Evolutionary conservation across 2,797 vertebrate species (phyloP).

Genomic region (Myotis vivesi): DNA sequence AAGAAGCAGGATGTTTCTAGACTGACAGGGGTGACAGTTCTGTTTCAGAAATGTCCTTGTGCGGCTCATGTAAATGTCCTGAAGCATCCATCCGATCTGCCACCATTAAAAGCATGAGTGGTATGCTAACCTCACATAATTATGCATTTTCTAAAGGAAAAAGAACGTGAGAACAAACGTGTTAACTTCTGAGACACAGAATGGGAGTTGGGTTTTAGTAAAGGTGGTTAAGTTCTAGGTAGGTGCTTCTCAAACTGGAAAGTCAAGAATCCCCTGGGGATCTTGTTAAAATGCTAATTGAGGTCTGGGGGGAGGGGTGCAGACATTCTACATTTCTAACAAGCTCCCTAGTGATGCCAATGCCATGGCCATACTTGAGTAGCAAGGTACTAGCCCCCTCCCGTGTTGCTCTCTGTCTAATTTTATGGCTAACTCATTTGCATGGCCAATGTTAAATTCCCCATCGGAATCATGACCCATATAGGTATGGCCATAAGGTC

Average conservation of each 20-base stretch:
- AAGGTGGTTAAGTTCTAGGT: slow-evolving; percentile 23
- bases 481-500: neutral
- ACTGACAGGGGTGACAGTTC: neutral
- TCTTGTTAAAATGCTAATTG: slow-evolving; percentile 67
- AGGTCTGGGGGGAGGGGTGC: neutral
- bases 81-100: neutral
- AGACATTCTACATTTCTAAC: slow-evolving; percentile 43
- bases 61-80: neutral
- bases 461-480: neutral
- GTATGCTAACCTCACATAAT: neutral
- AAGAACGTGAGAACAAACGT: neutral
- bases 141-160: neutral
- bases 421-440: neutral
- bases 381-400: neutral
- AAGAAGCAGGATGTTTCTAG: neutral
- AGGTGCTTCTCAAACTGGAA: neutral
- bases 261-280: slow-evolving; percentile 2
- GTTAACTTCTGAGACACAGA: neutral
- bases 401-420: neutral
- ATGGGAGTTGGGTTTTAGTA: slow-evolving; percentile 13
- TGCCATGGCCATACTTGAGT: neutral
- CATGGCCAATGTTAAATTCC: neutral
- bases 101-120: neutral
- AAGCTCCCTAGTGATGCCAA: slow-evolving; percentile 16
- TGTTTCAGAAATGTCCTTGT: neutral